Evolutionary conservation across 2,113 vertebrate genomes (phyloP).

Genomic region (Oncorhynchus tshawytscha): DNA sequence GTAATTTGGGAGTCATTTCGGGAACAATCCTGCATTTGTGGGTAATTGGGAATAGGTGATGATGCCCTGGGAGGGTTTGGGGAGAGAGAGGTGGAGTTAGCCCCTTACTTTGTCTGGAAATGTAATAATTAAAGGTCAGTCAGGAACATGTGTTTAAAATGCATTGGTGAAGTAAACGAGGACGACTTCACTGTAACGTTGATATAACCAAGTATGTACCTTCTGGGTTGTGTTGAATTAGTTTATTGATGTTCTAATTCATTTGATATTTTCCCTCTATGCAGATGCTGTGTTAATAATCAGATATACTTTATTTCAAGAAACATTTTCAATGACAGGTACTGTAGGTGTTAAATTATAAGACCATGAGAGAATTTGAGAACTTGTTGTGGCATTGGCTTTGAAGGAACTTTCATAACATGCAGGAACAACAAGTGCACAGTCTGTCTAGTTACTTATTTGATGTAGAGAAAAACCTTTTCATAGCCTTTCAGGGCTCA

Average conservation of each 20-base stretch:
- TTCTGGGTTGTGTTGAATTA: no score
- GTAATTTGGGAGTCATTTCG: constrained; percentile 60
- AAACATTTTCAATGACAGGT: constrained; percentile 48
- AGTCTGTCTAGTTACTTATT: constrained; percentile 28
- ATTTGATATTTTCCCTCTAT: background rate
- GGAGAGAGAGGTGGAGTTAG: background rate
- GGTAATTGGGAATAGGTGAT: constrained; percentile 34
- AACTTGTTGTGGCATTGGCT: constrained; percentile 34
- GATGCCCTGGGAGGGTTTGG: background rate
- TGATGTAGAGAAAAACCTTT: constrained; percentile 36
- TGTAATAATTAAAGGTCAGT: constrained; percentile 15
- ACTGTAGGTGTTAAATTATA: constrained; percentile 35
- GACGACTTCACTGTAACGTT: background rate
- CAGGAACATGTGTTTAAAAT: background rate
- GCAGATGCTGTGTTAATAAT: constrained; percentile 32
- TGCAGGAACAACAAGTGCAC: constrained; percentile 25
- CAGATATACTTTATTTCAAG: constrained; percentile 36
- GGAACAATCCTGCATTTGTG: constrained; percentile 33
- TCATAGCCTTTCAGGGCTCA: constrained; percentile 8
- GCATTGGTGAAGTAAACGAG: background rate
- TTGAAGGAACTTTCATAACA: constrained; percentile 31
- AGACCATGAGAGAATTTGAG: constrained; percentile 22
- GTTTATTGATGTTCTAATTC: background rate
- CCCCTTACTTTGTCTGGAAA: constrained; percentile 24
- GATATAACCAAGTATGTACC: background rate